Evolutionary conservation across 2,113 vertebrate species (phyloP), one percentile per base, ranked within the genome.

Genomic region (Solea solea): DNA sequence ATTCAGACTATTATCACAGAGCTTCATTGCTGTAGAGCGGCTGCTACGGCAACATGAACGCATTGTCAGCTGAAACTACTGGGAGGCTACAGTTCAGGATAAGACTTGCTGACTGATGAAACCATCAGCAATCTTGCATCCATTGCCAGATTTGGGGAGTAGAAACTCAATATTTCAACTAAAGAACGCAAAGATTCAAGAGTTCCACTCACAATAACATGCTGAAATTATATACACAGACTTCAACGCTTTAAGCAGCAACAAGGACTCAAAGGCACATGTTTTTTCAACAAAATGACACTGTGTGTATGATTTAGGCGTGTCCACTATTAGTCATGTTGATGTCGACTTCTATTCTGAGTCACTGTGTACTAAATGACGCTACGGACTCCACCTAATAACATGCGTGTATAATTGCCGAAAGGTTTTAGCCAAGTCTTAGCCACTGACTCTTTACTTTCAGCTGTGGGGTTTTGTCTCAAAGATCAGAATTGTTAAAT

Each of bases 1-100:
- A 84, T 58, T 71, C 63, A 49, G 28, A 54, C 52, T 65, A 60
- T 73, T 64, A 78, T 74, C 74, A 82, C 34, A 72, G 53, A 69
- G 58, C 62, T 55, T 84, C 58, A 79, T n/a, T 27, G 52, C 16
- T 9, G 28, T 28, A 15, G 55, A 54, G 66, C 27, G 0, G 62
- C 78, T 71, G 53, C 39, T 60, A 52, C 61, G 0, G 65, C 73
- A 80, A 64, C 8, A 13, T 44, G 61, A 81, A 63, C 4, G 56
- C 64, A 64, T 58, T 61, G 76, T 86, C 80, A 81, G 64, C 70
- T 75, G 64, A 87, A 82, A 77, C 60, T 69, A 69, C 72, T 67
- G 51, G 58, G 62, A 76, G 74, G 69, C 59, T 74, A 56, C 42
- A 62, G 76, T 79, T 86, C 27, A 50, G 63, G 60, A 78, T 76